phyloP scores from a whole-genome alignment of 2,888 invertebrate genomes.

The Ectropis crepuscularia region DNA sequence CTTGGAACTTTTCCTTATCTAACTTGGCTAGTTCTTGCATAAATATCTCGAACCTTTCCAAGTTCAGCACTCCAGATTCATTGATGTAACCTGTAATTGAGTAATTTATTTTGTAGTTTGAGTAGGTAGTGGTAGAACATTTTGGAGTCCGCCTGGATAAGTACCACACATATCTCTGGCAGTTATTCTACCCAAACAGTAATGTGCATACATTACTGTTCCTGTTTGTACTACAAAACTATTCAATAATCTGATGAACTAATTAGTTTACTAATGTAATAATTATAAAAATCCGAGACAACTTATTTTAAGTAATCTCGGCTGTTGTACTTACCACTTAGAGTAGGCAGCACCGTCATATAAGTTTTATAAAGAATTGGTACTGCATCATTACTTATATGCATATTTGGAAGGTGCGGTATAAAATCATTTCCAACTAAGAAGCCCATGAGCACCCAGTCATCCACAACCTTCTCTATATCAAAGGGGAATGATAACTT shows the following conservation, averaged over 20 bases:
- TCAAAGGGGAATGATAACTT: constrained; percentile 90
- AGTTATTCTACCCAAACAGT: too few relatives aligned
- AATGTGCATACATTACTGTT: too few relatives aligned
- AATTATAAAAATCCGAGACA: not conserved
- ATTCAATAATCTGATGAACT: too few relatives aligned
- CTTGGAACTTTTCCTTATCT: constrained; percentile 90
- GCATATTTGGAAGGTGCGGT: constrained; percentile 97
- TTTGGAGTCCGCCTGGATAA: too few relatives aligned
- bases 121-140: too few relatives aligned
- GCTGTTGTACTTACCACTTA: constrained; percentile 88
- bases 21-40: constrained; percentile 90
- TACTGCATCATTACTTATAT: constrained; percentile 95
- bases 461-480: constrained; percentile 96
- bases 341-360: constrained; percentile 92
- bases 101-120: too few relatives aligned
- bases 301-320: not conserved
- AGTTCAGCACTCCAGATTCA: constrained; percentile 93
- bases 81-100: constrained; percentile 93
- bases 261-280: not conserved
- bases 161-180: too few relatives aligned
- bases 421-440: constrained; percentile 99
- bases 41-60: constrained; percentile 93
- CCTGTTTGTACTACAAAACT: too few relatives aligned
- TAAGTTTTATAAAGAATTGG: constrained; percentile 95
- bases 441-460: constrained; percentile 99